Evolutionary conservation across 2,797 vertebrate species (phyloP), one percentile per base, ranked within the genome.

Genomic region (Zenarchopterus dispar): DNA sequence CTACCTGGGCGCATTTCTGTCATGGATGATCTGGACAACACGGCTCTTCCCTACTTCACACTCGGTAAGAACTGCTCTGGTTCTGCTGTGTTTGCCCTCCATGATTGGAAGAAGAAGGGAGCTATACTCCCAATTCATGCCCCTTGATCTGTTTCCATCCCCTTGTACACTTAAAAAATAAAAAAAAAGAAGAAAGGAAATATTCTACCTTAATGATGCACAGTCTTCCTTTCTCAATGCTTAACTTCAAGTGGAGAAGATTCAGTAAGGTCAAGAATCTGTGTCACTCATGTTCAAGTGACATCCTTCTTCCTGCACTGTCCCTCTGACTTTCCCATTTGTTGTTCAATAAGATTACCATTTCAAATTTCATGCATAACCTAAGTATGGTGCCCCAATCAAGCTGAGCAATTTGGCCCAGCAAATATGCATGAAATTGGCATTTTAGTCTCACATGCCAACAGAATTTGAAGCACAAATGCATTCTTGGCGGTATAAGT

Each of bases 1-100:
- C 92, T 98, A 86, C 97, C 97, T 55, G 97, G 97, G 77, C 92
- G 94, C 90, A 94, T 99, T 77, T 95, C 96, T 48, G 97, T 99
- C 67, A 95, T 96, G 93, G 97, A 99, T 92, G 97, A 98, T 91
- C 94, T 99, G 85, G 97, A 98, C 92, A 99, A 98, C 93, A 99
- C 97, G 2, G 97, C 97, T 91, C 96, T 98, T 80, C 97, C 97
- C 58, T 99, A 97, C 95, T 99, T 99, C 94, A 97, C 96, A 22
- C 95, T 98, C 77, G 97, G 97, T 99, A 93, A 95, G 84, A 67
- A 69, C 74, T 66, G 64, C 78, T 77, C 64, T 62, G 70, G 46
- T 57, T 1, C 46, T 58, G 0, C 48, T 55, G 24, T 57, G 42
- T 62, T 39, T 28, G 43, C 54, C 58, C 50, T 55, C 68, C 64